Conservation (phyloP, 2,113 vertebrate species). For the Toxostoma redivivum region DNA sequence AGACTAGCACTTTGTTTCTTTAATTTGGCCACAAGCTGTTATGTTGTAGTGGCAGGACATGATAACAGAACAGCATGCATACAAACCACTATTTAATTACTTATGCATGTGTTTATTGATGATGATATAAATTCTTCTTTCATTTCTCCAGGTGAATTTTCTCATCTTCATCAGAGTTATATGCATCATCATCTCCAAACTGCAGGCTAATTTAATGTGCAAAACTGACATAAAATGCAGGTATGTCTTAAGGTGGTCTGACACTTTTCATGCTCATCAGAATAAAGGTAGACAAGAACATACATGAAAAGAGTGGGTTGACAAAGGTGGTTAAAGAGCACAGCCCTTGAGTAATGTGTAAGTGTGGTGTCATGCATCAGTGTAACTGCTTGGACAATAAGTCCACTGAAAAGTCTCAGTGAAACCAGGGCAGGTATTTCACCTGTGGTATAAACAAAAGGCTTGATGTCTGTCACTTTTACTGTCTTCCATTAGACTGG, state of each 20-base stretch:
- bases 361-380: neutral
- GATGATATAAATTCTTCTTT: neutral
- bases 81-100: neutral
- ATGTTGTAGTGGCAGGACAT: neutral
- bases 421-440: neutral
- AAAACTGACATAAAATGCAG: constrained; percentile 89
- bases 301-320: neutral
- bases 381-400: neutral
- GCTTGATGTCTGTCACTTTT: neutral
- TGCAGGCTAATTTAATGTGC: constrained; percentile 87
- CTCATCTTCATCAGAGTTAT: constrained; percentile 89
- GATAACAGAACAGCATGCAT: neutral
- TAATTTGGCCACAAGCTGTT: neutral
- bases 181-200: constrained; percentile 85
- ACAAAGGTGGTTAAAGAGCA: neutral
- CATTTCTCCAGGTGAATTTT: constrained; percentile 81
- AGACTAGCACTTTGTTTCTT: neutral
- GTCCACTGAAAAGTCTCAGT: neutral
- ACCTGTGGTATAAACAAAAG: neutral
- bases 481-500: neutral
- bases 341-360: neutral
- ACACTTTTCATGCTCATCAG: neutral
- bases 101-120: neutral
- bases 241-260: constrained; percentile 52
- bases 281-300: neutral